Conservation (phyloP, 2,797 vertebrate genomes). For the Lagocephalus sceleratus region DNA sequence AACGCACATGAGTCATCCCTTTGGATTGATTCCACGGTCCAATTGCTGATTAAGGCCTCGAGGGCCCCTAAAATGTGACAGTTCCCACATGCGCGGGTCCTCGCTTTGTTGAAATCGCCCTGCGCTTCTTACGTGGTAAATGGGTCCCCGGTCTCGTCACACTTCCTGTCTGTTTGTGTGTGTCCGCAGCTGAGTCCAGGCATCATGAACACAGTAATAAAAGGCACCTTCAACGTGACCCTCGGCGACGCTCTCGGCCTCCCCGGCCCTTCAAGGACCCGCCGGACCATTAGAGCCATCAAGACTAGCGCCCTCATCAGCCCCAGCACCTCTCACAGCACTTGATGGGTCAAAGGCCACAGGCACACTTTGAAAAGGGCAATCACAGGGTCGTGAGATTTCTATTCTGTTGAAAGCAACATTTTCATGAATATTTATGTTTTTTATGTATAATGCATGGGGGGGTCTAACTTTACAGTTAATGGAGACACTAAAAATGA, state of each 20-base stretch:
- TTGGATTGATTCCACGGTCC: too few relatives aligned
- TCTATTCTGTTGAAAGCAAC: constrained; percentile 20
- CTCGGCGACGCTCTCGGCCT: constrained; percentile 57
- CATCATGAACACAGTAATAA: constrained; percentile 67
- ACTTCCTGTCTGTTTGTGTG: constrained; percentile 13
- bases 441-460: constrained; percentile 41
- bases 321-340: constrained; percentile 32
- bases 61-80: neutral
- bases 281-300: constrained; percentile 12
- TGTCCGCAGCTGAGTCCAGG: constrained; percentile 59
- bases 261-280: constrained; percentile 7
- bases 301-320: constrained; percentile 12
- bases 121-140: neutral
- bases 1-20: too few relatives aligned
- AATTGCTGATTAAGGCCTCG: too few relatives aligned
- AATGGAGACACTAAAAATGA: too few relatives aligned
- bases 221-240: constrained; percentile 73
- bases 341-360: constrained; percentile 44
- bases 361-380: constrained; percentile 38
- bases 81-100: neutral
- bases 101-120: neutral
- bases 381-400: constrained; percentile 23
- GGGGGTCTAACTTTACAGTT: neutral
- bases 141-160: neutral
- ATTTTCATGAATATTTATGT: constrained; percentile 52